Evolutionary conservation across 1,140 invertebrate genomes (phyloP), one percentile per base, ranked within the genome.

Genomic region (Chionoecetes opilio): DNA sequence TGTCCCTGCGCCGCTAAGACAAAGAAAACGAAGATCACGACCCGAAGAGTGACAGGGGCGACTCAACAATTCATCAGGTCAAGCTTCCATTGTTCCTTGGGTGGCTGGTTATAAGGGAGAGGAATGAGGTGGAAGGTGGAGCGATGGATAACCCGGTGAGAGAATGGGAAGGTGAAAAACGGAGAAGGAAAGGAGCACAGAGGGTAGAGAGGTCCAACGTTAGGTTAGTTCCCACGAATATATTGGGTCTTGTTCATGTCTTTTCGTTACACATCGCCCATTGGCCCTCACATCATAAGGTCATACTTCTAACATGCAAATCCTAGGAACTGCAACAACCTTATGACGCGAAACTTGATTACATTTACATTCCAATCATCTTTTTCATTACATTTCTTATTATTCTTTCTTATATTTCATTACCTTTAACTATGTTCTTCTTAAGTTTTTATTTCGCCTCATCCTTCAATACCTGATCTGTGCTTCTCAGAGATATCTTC

Each of bases 241-340:
- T 21, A 75, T 75, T 5, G n/a, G 63, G 63, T n/a, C 63, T n/a
- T 75, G 1, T n/a, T 75, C 63, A 26, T 17, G 21, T 75, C 11
- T 75, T 11, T 8, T 17, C 11, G 6, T 75, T 75, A 75, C n/a
- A 26, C 63, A 75, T n/a, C 63, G 63, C 0, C n/a, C n/a, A n/a
- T n/a, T n/a, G n/a, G n/a, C n/a, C 63, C 63, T 75, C 63, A n/a
- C 63, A 75, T 75, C 63, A 75, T n/a, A 75, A n/a, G 63, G 63
- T n/a, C 63, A 29, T 75, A 17, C n/a, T 75, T 75, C 63, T n/a
- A n/a, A 26, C 63, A 75, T 75, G 63, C 63, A 75, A 75, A 75
- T 75, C 6, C n/a, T n/a, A n/a, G 63, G 63, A 75, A n/a, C 63
- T 75, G 63, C 63, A 75, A 26, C 63, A 26, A n/a, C 63, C n/a